Evolutionary conservation across 64 coral and sea anemone genomes (phyloP).

Genomic region (Montipora efflorescens): DNA sequence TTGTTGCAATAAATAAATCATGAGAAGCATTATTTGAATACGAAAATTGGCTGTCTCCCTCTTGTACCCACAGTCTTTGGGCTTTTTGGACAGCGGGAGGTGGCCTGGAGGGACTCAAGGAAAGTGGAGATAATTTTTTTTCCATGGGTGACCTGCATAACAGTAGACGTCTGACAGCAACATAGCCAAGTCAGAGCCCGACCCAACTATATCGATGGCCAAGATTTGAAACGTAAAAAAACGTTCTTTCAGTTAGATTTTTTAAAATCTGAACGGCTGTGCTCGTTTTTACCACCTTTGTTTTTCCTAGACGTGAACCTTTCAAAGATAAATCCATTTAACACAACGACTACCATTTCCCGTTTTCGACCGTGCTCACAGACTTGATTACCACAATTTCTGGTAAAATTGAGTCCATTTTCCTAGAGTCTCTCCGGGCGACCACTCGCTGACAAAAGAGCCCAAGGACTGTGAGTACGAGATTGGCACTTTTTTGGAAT

Average conservation of each 20-base stretch:
- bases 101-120: constrained; percentile 41
- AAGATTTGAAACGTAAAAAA: not conserved
- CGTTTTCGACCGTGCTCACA: not conserved
- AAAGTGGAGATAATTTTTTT: constrained; percentile 18
- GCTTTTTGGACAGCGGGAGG: constrained; percentile 19
- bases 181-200: not conserved
- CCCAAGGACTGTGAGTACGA: not conserved
- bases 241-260: not conserved
- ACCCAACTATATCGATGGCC: not conserved
- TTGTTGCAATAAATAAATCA: too few relatives aligned
- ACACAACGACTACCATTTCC: not conserved
- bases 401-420: not conserved
- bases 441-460: not conserved
- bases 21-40: too few relatives aligned
- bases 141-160: constrained; percentile 23
- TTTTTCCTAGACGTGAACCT: not conserved
- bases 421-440: not conserved
- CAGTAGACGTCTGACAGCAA: constrained; percentile 27
- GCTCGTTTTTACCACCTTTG: not conserved
- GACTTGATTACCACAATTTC: constrained; percentile 18
- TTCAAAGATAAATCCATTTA: not conserved
- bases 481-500: constrained; percentile 8
- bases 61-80: not conserved
- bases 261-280: not conserved
- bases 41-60: too few relatives aligned